phyloP scores from a whole-genome alignment of 2,888 invertebrate species.

The Euplagia quadripunctaria region DNA sequence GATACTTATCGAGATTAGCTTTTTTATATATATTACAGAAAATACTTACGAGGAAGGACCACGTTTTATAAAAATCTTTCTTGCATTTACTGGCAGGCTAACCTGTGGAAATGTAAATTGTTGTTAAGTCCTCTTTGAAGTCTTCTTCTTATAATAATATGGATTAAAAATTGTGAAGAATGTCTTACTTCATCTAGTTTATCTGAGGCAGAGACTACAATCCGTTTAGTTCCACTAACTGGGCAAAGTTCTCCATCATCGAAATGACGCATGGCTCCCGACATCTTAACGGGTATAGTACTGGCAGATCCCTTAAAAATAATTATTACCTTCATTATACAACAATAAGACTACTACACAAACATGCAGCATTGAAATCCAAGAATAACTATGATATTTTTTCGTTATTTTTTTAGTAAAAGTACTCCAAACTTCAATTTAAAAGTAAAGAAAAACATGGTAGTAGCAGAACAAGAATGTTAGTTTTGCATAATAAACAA shows the following conservation, averaged over 20 bases:
- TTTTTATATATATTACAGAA: neutral
- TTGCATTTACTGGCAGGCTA: slow-evolving; percentile 60
- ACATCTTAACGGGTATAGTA: slow-evolving; percentile 31
- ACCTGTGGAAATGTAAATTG: slow-evolving; percentile 51
- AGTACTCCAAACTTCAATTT: too few relatives aligned
- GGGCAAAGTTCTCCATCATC: slow-evolving; percentile 36
- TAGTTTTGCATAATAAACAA: too few relatives aligned
- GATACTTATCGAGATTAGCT: too few relatives aligned
- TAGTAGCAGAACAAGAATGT: neutral
- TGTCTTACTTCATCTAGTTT: slow-evolving; percentile 31
- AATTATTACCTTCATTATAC: neutral
- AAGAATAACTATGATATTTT: neutral
- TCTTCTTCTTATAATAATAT: neutral
- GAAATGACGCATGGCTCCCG: slow-evolving; percentile 32
- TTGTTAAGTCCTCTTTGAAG: neutral
- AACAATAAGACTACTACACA: neutral
- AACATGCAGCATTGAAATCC: neutral
- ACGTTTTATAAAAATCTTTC: slow-evolving; percentile 64
- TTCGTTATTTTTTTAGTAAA: too few relatives aligned
- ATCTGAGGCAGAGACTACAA: slow-evolving; percentile 24
- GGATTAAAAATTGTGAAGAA: neutral
- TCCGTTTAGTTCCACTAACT: slow-evolving; percentile 27
- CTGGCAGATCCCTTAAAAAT: slow-evolving; percentile 30
- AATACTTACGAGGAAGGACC: slow-evolving; percentile 52
- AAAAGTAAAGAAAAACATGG: neutral